These are phyloP conservation scores for Phaethornis superciliosus DNA, from an alignment of 2,113 vertebrate genomes.

Conservation along the genomic window DNA sequence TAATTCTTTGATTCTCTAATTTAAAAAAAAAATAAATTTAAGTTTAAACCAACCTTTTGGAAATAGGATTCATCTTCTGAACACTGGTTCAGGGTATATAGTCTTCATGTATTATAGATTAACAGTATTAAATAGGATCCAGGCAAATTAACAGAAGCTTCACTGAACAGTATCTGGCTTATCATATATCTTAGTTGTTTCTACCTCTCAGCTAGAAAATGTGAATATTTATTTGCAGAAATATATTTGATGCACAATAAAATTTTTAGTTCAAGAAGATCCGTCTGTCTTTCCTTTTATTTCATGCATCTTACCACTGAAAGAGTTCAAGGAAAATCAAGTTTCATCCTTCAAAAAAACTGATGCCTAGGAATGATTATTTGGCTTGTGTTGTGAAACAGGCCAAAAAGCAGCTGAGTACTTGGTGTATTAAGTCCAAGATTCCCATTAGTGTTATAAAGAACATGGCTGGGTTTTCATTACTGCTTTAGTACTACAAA, in stretches of 20 bases:
- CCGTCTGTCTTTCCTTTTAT: background rate
- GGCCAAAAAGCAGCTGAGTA: background rate
- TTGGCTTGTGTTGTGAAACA: background rate
- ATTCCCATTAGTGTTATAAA: background rate
- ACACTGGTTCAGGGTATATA: background rate
- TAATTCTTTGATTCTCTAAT: background rate
- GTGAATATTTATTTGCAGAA: background rate
- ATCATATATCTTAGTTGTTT: background rate
- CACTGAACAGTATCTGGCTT: background rate
- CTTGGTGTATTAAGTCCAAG: conserved; percentile 15
- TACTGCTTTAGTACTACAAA: background rate
- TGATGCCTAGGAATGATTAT: background rate
- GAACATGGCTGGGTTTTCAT: conserved; percentile 25
- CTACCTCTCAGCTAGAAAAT: background rate
- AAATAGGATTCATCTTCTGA: background rate
- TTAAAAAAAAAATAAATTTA: no score
- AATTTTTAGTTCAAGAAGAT: background rate
- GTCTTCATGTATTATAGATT: background rate
- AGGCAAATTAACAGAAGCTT: background rate
- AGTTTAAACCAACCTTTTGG: background rate
- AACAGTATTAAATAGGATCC: background rate
- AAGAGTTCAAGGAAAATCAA: background rate
- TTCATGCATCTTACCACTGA: background rate
- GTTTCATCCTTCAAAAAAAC: background rate
- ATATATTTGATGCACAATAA: background rate